Evolutionary conservation across 2,888 invertebrate species (phyloP).

Genomic region (Dioctria rufipes): DNA sequence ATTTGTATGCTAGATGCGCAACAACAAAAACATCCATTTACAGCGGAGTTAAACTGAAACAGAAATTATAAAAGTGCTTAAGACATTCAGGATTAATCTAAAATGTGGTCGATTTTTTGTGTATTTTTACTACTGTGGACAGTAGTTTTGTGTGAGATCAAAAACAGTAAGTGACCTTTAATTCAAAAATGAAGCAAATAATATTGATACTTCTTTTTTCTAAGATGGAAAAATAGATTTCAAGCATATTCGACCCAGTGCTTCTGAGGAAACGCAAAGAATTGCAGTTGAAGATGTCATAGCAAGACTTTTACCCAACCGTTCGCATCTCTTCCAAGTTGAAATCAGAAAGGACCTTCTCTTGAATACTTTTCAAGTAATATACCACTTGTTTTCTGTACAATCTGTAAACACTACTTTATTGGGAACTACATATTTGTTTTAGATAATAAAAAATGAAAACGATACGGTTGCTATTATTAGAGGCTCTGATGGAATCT

Average conservation of each 20-base stretch:
- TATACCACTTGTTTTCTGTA: too few species aligned
- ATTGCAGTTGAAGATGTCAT: slow-evolving; percentile 62
- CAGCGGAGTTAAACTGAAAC: too few species aligned
- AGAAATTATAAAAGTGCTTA: too few species aligned
- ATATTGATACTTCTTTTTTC: too few species aligned
- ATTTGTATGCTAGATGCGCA: too few species aligned
- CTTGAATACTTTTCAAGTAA: slow-evolving; percentile 55
- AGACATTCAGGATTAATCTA: neutral
- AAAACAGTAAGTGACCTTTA: neutral
- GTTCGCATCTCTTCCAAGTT: slow-evolving; percentile 61
- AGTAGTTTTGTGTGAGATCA: slow-evolving; percentile 8
- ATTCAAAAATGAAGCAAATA: too few species aligned
- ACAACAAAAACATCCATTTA: too few species aligned
- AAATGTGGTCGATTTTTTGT: neutral
- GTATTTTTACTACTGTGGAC: neutral
- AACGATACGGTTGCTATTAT: slow-evolving; percentile 60
- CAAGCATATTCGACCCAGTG: slow-evolving; percentile 19
- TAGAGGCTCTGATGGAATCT: slow-evolving; percentile 78
- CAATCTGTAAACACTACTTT: neutral
- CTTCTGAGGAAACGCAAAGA: slow-evolving; percentile 60
- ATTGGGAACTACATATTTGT: neutral
- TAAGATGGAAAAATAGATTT: neutral
- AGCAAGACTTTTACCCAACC: slow-evolving; percentile 61
- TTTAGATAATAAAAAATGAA: slow-evolving; percentile 53
- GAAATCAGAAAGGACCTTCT: slow-evolving; percentile 52